Evolutionary conservation across 1,140 invertebrate genomes (phyloP).

Genomic region (Brachionus manjavacas): DNA sequence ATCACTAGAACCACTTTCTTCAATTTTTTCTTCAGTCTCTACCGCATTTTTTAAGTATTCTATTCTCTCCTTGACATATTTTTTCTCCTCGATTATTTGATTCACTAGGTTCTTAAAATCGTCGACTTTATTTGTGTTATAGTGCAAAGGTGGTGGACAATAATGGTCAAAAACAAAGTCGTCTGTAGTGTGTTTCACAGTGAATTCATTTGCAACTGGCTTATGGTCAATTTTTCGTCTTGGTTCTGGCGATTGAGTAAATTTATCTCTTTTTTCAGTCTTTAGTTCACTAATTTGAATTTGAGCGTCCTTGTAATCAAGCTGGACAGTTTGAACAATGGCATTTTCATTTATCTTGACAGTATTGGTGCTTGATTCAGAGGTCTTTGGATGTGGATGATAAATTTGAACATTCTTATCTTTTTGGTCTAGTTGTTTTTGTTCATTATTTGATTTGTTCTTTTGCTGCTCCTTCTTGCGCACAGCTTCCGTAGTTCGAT

Average conservation of each 20-base stretch:
- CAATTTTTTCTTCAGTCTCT: background rate
- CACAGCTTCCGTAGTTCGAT: constrained; percentile 9
- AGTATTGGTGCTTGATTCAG: background rate
- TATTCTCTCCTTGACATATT: constrained; percentile 5
- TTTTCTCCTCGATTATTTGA: background rate
- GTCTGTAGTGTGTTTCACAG: background rate
- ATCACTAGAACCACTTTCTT: background rate
- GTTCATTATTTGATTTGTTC: background rate
- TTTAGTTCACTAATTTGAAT: constrained; percentile 31
- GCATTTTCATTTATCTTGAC: background rate
- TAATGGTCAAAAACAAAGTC: background rate
- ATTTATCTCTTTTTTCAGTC: background rate
- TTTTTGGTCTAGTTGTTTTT: background rate
- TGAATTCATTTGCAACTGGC: background rate
- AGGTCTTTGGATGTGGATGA: background rate
- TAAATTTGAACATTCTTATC: background rate
- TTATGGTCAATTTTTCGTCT: constrained; percentile 10
- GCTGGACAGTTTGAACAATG: constrained; percentile 3
- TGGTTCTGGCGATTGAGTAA: constrained; percentile 6
- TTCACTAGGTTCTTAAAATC: background rate
- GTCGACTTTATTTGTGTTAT: background rate
- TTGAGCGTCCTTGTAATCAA: constrained; percentile 17
- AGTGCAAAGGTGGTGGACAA: constrained; percentile 37
- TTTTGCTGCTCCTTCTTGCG: background rate
- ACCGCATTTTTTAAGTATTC: constrained; percentile 27